Percentiles rank a stretch among this genome's conserved stretches.
These are phyloP conservation scores for Eulemur coronatus DNA, from an alignment of 2,797 vertebrate genomes.

Conservation along the genomic window DNA sequence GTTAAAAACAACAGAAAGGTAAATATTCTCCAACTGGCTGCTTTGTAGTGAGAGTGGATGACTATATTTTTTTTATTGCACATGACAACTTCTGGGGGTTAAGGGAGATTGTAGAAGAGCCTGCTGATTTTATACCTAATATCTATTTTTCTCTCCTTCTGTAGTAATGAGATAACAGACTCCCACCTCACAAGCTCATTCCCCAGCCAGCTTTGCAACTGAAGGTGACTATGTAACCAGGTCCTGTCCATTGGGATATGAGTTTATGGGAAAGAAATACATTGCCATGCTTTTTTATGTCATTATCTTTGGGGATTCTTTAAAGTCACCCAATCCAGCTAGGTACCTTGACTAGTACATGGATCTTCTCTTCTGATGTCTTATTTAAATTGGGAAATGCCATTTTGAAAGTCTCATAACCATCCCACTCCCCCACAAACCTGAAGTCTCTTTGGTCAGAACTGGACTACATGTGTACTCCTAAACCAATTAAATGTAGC, in stretches of 20 bases:
- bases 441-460: neutral
- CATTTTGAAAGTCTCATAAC: neutral
- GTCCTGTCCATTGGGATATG: neutral
- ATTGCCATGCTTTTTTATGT: neutral
- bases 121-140: neutral
- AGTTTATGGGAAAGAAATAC: neutral
- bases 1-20: too few relatives aligned
- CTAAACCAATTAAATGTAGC: neutral
- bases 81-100: neutral
- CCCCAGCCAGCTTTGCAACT: neutral
- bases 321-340: neutral
- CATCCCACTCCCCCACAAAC: fast-evolving
- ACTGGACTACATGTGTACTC: neutral
- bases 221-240: too few relatives aligned
- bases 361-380: neutral
- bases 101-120: neutral
- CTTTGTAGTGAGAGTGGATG: too few relatives aligned
- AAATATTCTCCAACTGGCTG: too few relatives aligned
- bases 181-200: neutral
- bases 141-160: neutral
- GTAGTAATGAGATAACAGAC: too few relatives aligned
- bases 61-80: neutral
- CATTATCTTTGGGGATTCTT: neutral
- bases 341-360: too few relatives aligned
- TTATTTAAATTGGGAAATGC: neutral